phyloP scores from a whole-genome alignment of 1,140 invertebrate species.

The Drosophila parvula region DNA sequence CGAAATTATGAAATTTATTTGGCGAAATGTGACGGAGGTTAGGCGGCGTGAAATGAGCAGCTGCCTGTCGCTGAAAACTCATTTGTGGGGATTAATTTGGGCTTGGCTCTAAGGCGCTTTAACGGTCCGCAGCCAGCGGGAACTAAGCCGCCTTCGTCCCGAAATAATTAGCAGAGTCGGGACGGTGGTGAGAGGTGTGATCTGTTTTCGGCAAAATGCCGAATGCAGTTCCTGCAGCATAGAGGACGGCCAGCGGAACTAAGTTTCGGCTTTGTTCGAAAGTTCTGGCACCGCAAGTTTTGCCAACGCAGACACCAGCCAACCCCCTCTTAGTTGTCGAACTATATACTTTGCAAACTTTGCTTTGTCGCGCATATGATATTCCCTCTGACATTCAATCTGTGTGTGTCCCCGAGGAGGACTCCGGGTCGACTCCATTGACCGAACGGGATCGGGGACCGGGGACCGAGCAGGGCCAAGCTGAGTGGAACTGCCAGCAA shows the following conservation, averaged over 20 bases:
- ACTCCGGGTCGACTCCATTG: constrained; percentile 57
- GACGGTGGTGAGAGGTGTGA: constrained; percentile 34
- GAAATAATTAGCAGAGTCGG: constrained; percentile 53
- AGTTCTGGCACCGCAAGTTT: constrained; percentile 70
- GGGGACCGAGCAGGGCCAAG: constrained; percentile 8
- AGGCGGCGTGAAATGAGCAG: constrained; percentile 53
- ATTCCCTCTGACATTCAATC: constrained; percentile 77
- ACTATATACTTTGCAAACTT: constrained; percentile 41
- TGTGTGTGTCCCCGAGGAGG: constrained; percentile 37
- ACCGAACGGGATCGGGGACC: constrained; percentile 23
- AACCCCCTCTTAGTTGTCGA: background rate
- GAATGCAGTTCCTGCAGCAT: constrained; percentile 41
- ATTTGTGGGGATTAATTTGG: constrained; percentile 74
- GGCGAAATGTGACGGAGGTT: constrained; percentile 45
- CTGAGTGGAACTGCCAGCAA: constrained; percentile 37
- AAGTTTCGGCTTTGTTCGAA: constrained; percentile 63
- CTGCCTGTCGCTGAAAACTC: constrained; percentile 62
- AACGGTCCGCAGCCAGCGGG: constrained; percentile 37
- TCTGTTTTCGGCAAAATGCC: constrained; percentile 42
- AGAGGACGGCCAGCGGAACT: constrained; percentile 34
- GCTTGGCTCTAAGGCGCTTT: constrained; percentile 65
- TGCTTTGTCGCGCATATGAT: constrained; percentile 70
- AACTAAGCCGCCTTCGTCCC: constrained; percentile 6
- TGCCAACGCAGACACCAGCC: constrained; percentile 53
- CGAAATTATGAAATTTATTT: constrained; percentile 54